phyloP scores from a whole-genome alignment of 2,888 invertebrate species.

The Kuschelorhynchus macadamiae region DNA sequence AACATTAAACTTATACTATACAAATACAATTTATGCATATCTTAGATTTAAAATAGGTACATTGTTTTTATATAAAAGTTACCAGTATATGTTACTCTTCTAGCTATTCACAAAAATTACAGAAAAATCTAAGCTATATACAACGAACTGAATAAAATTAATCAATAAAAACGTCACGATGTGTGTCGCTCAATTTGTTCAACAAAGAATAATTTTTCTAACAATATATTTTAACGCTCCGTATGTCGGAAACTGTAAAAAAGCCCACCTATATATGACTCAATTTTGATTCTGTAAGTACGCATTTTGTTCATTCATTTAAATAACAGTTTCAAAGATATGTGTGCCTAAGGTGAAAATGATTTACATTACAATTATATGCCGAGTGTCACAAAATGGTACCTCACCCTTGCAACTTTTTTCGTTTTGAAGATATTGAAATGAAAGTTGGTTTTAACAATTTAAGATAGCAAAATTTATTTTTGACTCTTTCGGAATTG shows the following conservation, averaged over 20 bases:
- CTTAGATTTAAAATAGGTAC: constrained; percentile 38
- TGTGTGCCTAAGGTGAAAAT: neutral
- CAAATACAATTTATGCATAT: constrained; percentile 37
- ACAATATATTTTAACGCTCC: constrained; percentile 22
- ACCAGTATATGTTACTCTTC: constrained; percentile 32
- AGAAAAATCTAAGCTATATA: constrained; percentile 39
- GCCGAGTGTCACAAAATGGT: too few relatives aligned
- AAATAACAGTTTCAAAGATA: neutral
- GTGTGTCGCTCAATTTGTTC: constrained; percentile 26
- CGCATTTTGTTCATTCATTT: neutral
- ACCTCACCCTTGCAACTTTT: too few relatives aligned
- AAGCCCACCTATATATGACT: constrained; percentile 1
- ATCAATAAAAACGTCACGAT: constrained; percentile 25
- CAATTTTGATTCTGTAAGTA: constrained; percentile 32
- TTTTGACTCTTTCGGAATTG: too few relatives aligned
- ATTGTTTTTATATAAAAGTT: constrained; percentile 35
- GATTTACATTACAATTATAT: neutral
- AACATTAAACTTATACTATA: constrained; percentile 46
- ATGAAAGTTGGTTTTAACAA: too few relatives aligned
- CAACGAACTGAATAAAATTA: constrained; percentile 25
- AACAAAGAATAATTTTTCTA: constrained; percentile 36
- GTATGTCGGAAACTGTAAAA: constrained; percentile 20
- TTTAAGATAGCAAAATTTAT: too few relatives aligned
- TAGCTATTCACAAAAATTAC: constrained; percentile 47
- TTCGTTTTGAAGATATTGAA: too few relatives aligned